phyloP scores from a whole-genome alignment of 2,113 vertebrate genomes.

The Camarhynchus parvulus region DNA sequence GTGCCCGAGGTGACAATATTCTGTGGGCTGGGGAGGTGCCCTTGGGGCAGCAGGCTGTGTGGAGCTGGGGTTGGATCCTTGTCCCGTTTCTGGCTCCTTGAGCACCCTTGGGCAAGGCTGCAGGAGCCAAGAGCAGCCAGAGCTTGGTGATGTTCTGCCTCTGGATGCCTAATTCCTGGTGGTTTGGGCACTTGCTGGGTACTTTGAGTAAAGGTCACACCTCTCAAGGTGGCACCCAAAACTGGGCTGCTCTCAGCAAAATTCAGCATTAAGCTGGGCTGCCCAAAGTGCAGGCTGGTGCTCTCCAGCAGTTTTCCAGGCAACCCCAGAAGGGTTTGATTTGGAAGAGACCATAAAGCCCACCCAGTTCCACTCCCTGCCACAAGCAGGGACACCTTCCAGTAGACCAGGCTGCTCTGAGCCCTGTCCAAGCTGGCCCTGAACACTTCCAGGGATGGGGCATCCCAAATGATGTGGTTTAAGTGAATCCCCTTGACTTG shows the following conservation, averaged over 20 bases:
- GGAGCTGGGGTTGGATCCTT: background rate
- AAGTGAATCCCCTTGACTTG: background rate
- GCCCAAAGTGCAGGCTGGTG: background rate
- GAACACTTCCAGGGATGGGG: background rate
- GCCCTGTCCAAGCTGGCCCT: rapidly evolving
- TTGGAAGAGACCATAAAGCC: background rate
- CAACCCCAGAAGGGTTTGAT: background rate
- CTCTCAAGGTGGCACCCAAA: background rate
- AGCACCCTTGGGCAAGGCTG: background rate
- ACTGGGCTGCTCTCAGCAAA: background rate
- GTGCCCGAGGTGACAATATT: rapidly evolving
- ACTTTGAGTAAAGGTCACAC: background rate
- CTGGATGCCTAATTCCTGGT: rapidly evolving
- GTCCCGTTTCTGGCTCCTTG: background rate
- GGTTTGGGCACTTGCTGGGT: background rate
- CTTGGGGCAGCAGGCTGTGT: background rate
- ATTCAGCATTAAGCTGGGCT: background rate
- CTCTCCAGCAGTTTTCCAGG: background rate
- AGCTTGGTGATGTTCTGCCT: background rate
- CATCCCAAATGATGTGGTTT: background rate
- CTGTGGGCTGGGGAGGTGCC: background rate
- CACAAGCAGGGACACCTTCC: background rate
- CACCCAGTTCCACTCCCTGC: no score
- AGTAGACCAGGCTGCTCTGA: background rate
- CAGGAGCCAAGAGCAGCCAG: background rate